Percentiles rank a stretch among this genome's conserved stretches.
These are phyloP conservation scores for Corynorhinus townsendii DNA, from an alignment of 2,113 vertebrate species.

Conservation along the genomic window DNA sequence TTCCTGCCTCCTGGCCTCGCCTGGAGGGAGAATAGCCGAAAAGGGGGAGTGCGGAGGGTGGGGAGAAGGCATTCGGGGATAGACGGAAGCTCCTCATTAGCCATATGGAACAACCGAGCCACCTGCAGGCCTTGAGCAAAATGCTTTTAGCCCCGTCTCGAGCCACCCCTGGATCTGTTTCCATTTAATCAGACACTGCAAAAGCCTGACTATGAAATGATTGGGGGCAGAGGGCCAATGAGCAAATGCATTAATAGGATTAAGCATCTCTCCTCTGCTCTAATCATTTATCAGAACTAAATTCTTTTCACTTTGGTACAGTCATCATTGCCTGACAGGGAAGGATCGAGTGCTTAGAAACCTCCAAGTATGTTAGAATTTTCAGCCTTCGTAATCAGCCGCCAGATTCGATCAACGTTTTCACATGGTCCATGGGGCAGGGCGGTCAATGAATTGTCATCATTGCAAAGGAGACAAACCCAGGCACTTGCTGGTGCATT, in stretches of 20 bases:
- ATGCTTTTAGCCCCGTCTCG: neutral
- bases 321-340: neutral
- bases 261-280: conserved; percentile 53
- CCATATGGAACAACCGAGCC: neutral
- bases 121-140: neutral
- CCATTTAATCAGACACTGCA: neutral
- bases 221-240: conserved; percentile 65
- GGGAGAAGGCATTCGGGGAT: neutral
- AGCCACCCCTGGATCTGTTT: neutral
- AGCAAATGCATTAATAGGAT: conserved; percentile 66
- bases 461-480: neutral
- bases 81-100: neutral
- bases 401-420: neutral
- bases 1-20: neutral
- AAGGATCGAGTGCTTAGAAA: neutral
- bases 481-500: neutral
- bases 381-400: neutral
- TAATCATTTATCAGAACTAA: conserved; percentile 51
- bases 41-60: rapidly evolving
- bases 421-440: neutral
- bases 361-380: neutral
- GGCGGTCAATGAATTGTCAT: neutral
- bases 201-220: conserved; percentile 53
- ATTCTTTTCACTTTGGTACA: conserved; percentile 47
- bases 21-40: neutral